phyloP scores from a whole-genome alignment of 2,888 invertebrate species.

The Drosophila limbata region DNA sequence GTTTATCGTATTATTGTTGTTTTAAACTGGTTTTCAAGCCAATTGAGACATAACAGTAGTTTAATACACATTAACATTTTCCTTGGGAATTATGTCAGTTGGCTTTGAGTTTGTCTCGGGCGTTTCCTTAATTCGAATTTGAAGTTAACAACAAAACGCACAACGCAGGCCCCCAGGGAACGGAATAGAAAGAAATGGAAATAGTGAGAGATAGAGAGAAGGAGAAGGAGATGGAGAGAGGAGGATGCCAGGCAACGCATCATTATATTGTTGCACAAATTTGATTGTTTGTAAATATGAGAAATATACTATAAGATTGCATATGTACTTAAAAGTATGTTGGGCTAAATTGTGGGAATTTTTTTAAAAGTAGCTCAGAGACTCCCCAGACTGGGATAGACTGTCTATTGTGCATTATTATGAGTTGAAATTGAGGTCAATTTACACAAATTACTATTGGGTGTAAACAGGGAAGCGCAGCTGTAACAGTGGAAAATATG shows the following conservation, averaged over 20 bases:
- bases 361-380: constrained; percentile 24
- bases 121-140: constrained; percentile 44
- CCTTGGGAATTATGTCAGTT: constrained; percentile 76
- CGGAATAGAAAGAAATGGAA: not conserved
- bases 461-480: not conserved
- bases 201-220: not conserved
- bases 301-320: constrained; percentile 35
- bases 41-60: constrained; percentile 77
- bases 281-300: constrained; percentile 68
- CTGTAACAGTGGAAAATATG: not conserved
- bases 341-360: constrained; percentile 45
- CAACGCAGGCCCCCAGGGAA: constrained; percentile 13
- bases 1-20: constrained; percentile 40
- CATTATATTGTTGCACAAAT: constrained; percentile 50
- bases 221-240: not conserved
- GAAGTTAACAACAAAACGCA: constrained; percentile 28
- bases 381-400: constrained; percentile 2
- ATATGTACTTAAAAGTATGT: constrained; percentile 20
- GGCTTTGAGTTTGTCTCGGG: constrained; percentile 24
- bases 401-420: constrained; percentile 17
- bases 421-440: constrained; percentile 28
- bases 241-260: constrained; percentile 12
- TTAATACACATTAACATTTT: constrained; percentile 73
- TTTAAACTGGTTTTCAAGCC: constrained; percentile 58
- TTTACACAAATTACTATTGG: constrained; percentile 1